A percentile compares a stretch with the other conserved stretches of the same genome.
Evolutionary conservation across 2,797 vertebrate genomes (phyloP).

Genomic region (Muscicapa comitata): DNA sequence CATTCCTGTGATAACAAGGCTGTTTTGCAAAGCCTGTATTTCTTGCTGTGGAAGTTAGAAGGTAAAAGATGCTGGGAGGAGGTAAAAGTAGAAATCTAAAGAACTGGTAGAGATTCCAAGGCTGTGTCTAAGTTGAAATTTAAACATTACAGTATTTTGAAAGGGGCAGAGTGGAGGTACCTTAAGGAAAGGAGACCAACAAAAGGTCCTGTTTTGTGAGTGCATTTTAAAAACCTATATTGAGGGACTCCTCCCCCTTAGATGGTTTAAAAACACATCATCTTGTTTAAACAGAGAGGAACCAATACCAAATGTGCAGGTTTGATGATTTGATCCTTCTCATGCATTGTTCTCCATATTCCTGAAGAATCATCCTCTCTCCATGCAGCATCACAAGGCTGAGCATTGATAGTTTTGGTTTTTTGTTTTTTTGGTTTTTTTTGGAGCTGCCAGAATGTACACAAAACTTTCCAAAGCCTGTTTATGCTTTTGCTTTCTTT

Average conservation of each 20-base stretch:
- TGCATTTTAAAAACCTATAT: rapidly evolving
- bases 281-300: not conserved
- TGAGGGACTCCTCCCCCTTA: not conserved
- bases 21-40: not conserved
- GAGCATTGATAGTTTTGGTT: not conserved
- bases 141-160: not conserved
- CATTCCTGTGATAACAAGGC: not conserved
- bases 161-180: not conserved
- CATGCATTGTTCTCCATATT: not conserved
- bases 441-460: not conserved
- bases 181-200: not conserved
- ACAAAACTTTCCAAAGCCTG: not conserved
- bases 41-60: not conserved
- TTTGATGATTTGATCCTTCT: not conserved
- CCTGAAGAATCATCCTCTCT: not conserved
- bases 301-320: not conserved
- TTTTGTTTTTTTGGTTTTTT: not conserved
- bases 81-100: not conserved
- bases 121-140: not conserved
- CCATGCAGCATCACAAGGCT: not conserved
- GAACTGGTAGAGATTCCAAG: not conserved
- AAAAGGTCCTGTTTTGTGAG: not conserved
- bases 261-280: not conserved
- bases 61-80: not conserved
- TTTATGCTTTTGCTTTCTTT: not conserved